These are phyloP conservation scores for Chamaea fasciata DNA, from an alignment of 2,113 vertebrate genomes.

Conservation along the genomic window DNA sequence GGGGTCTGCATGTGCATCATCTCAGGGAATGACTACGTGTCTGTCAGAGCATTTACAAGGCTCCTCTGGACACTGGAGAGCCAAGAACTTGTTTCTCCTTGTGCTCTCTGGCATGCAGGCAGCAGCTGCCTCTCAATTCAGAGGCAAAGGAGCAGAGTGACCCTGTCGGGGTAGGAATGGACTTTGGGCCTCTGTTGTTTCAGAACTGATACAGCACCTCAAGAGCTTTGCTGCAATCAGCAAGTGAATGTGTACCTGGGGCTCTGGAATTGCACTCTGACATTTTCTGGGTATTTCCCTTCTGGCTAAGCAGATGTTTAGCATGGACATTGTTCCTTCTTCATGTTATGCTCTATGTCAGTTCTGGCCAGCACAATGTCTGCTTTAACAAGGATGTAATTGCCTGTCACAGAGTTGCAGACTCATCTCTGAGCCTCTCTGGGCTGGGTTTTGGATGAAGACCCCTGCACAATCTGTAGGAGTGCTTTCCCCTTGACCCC, in stretches of 20 bases:
- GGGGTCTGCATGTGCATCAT: accelerated
- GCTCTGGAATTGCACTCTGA: background rate
- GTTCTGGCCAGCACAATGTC: background rate
- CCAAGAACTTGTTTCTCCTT: background rate
- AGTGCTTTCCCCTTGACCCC: background rate
- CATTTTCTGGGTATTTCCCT: background rate
- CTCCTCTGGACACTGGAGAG: background rate
- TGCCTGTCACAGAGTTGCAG: background rate
- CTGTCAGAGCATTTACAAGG: background rate
- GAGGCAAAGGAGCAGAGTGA: background rate
- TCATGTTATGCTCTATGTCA: background rate
- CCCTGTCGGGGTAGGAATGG: background rate
- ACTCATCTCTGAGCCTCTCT: background rate
- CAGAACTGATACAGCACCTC: background rate
- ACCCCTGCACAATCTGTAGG: background rate
- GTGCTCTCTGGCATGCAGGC: background rate
- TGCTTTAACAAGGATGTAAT: background rate
- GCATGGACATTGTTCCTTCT: background rate
- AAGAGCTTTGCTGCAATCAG: background rate
- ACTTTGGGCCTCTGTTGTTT: background rate
- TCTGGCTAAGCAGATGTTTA: background rate
- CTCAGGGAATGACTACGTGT: accelerated
- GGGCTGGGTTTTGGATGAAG: background rate
- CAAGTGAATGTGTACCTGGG: background rate
- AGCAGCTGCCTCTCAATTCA: background rate